These are phyloP conservation scores for Calameuta pallipes DNA, from an alignment of 2,888 invertebrate species.

Conservation along the genomic window DNA sequence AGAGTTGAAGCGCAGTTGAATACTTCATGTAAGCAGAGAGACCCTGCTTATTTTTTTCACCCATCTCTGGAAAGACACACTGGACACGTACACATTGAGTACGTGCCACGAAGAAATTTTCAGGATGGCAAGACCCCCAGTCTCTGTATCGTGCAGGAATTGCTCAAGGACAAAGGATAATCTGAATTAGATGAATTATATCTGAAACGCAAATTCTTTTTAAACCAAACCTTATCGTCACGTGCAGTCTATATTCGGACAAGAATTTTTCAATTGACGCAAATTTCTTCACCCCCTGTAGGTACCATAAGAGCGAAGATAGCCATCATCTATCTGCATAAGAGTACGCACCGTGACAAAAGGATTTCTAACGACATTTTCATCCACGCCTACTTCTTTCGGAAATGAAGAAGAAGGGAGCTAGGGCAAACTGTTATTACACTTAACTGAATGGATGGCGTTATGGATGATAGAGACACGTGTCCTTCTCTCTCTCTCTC, in stretches of 20 bases:
- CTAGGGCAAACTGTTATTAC: constrained; percentile 24
- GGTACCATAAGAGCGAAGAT: not conserved
- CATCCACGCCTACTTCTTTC: constrained; percentile 47
- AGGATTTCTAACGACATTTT: constrained; percentile 35
- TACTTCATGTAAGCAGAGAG: too few species aligned
- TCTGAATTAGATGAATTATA: not conserved
- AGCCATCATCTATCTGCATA: not conserved
- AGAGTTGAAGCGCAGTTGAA: too few species aligned
- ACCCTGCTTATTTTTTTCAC: not conserved
- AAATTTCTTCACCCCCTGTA: not conserved
- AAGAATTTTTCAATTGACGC: not conserved
- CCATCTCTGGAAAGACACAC: not conserved
- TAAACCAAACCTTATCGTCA: not conserved
- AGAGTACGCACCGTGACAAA: not conserved
- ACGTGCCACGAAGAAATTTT: not conserved
- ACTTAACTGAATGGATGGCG: not conserved
- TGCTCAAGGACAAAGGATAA: not conserved
- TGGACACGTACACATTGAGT: not conserved
- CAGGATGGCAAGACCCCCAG: not conserved
- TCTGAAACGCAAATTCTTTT: not conserved
- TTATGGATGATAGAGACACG: not conserved
- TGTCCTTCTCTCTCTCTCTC: not conserved
- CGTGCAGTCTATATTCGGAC: not conserved
- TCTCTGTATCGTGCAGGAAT: not conserved
- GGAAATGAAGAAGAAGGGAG: constrained; percentile 12